Base-by-base conservation (phyloP, 1,140 invertebrate genomes). In the Colletes gigas region DNA sequence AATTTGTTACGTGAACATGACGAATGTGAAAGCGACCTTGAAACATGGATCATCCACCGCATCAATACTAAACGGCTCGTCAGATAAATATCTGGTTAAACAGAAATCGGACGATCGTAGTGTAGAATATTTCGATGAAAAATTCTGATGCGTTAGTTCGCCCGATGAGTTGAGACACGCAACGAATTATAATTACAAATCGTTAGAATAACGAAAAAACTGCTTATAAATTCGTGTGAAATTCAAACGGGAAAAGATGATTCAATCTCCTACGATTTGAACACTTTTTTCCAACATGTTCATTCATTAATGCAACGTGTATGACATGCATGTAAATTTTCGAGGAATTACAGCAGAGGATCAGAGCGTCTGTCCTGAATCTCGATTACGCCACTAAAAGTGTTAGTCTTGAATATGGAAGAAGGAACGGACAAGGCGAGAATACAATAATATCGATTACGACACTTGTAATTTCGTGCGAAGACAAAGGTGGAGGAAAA, bases 11-110 rank as follows among this genome's bases (percentile, higher is more conserved):
- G 80, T 83, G 84, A 86, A 82, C 80, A 72, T 73, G 75, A 79
- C 66, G 80, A 83, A 85, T 85, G 84, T 86, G 83, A 86, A 86
- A 86, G 84, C 80, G 81, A 85, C 84, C 84, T 86, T 86, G 84
- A 85, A 86, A 78, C 70, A 21, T 78, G 80, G 70, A 76, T 82
- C 84, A 83, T 86, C 83, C 70, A 69, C 47, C 60, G 80, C 71
- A 66, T 78, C 69, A 54, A 68, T 72, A 67, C 69, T 78, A 76
- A 65, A 60, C 21, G 50, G 21, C 54, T 30, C 21, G 4, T 67
- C 39, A 50, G 55, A 85, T 72, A 72, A 70, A n/a, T 59, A 17
- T 76, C 47, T 52, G 81, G 4, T 15, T 57, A 74, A 78, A 44
- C 10, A 44, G 39, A 73, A 39, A 59, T 66, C 14, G 6, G 12